Evolutionary conservation across 2,888 invertebrate species (phyloP), one percentile per base, ranked within the genome.

Genomic region (Euphydryas editha): DNA sequence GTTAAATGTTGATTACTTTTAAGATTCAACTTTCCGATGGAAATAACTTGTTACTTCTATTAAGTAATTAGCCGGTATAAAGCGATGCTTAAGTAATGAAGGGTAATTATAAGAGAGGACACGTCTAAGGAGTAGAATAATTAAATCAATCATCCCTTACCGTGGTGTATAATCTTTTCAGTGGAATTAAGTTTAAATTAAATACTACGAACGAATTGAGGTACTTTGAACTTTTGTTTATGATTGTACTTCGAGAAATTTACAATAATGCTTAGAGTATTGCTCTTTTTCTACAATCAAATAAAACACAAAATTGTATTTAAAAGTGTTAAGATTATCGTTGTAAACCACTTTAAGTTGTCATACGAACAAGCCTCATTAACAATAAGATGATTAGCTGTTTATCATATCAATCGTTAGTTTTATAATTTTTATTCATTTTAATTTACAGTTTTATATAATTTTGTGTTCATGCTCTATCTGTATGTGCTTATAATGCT

Each of bases 71-170:
- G 87, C 83, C 86, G 82, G 86, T 81, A 90, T 90, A 91, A 91
- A 90, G 87, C 90, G 90, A 91, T 91, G 91, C 82, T 91, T 90
- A 91, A 90, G 88, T 91, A 92, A 92, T 90, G 89, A 88, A 89
- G 86, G 83, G 82, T 91, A 92, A 92, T 92, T 92, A 92, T 88
- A 90, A 87, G 90, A 90, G 86, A 90, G 90, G 90, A 92, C 90
- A 91, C 87, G 88, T 90, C 90, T 89, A 79, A 88, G 81, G 81
- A 88, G 88, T 79, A 84, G 82, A 88, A 88, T 90, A 92, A 92
- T 92, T 92, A 90, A 90, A 92, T 91, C 91, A 91, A 92, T 92
- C 91, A 88, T 85, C 87, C 86, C 83, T 81, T 84, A 79, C 76
- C 82, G 85, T 81, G 89, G 88, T 88, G 83, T 88, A 89, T 91